Conservation (phyloP, 2,888 invertebrate genomes). For the Melinaea menophilus region DNA sequence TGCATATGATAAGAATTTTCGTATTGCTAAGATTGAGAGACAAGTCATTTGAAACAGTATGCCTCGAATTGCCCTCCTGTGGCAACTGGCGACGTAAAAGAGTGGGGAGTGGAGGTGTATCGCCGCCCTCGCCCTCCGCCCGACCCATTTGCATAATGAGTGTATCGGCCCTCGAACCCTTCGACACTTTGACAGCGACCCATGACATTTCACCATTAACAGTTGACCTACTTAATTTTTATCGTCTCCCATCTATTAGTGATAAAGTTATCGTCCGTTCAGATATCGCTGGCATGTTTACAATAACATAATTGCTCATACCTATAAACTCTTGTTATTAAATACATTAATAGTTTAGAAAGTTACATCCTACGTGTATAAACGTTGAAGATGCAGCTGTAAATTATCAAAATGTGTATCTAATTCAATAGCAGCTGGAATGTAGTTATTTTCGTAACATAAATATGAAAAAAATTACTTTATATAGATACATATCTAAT, state of each 20-base stretch:
- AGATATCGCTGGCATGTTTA: slow-evolving; percentile 8
- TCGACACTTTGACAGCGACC: slow-evolving; percentile 34
- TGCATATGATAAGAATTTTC: no score
- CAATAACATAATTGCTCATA: background rate
- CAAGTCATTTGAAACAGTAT: background rate
- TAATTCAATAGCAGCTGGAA: slow-evolving; percentile 22
- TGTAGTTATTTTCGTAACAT: slow-evolving; percentile 33
- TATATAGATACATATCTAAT: no score
- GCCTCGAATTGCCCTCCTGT: slow-evolving; percentile 4
- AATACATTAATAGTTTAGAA: slow-evolving; percentile 13
- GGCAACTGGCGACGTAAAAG: slow-evolving; percentile 8
- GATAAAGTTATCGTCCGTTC: slow-evolving; percentile 31
- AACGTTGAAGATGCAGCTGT: slow-evolving; percentile 13
- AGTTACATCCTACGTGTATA: slow-evolving; percentile 14
- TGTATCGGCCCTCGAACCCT: slow-evolving; percentile 36
- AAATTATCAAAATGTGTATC: slow-evolving; percentile 16
- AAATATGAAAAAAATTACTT: slow-evolving; percentile 28
- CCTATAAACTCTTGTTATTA: background rate
- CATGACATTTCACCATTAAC: slow-evolving; percentile 33
- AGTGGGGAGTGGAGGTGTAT: slow-evolving; percentile 14
- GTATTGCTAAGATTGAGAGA: no score
- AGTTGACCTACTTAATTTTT: slow-evolving; percentile 54
- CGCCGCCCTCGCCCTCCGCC: slow-evolving; percentile 41
- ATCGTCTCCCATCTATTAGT: slow-evolving; percentile 39
- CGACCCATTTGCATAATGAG: slow-evolving; percentile 68